Percentiles rank a stretch among this genome's conserved stretches.
These are phyloP conservation scores for Cryptus armator DNA, from an alignment of 2,888 invertebrate species.

Conservation along the genomic window DNA sequence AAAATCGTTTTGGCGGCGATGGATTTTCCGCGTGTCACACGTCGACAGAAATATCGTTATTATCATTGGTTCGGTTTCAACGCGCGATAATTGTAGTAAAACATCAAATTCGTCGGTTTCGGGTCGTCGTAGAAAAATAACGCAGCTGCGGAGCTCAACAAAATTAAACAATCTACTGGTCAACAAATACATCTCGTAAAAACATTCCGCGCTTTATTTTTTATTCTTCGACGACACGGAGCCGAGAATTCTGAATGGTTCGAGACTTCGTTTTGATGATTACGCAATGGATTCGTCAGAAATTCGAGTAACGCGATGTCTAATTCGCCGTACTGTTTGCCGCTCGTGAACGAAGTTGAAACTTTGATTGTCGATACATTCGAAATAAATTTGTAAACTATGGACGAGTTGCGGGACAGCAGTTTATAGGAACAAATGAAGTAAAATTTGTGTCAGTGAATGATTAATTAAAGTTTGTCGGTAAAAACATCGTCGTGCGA, in stretches of 20 bases:
- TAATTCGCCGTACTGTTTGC: background rate
- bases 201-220: conserved; percentile 63
- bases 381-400: conserved; percentile 38
- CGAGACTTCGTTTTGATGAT: background rate
- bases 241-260: conserved; percentile 8
- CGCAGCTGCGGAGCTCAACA: conserved; percentile 74
- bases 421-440: background rate
- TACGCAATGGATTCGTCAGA: conserved; percentile 16
- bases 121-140: conserved; percentile 56
- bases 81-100: conserved; percentile 20
- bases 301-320: conserved; percentile 28
- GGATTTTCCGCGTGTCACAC: conserved; percentile 17
- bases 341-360: conserved; percentile 13
- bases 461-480: background rate
- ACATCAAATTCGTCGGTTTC: conserved; percentile 38
- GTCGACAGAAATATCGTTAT: conserved; percentile 36
- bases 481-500: background rate
- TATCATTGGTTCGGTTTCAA: conserved; percentile 15
- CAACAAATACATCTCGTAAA: conserved; percentile 81
- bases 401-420: conserved; percentile 7
- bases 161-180: conserved; percentile 82
- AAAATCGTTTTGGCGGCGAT: conserved; percentile 43
- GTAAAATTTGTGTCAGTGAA: conserved; percentile 5
- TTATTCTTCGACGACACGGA: conserved; percentile 39
- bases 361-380: conserved; percentile 67